These are phyloP conservation scores for Sycophila texana DNA, from an alignment of 2,888 invertebrate species.

Conservation along the genomic window DNA sequence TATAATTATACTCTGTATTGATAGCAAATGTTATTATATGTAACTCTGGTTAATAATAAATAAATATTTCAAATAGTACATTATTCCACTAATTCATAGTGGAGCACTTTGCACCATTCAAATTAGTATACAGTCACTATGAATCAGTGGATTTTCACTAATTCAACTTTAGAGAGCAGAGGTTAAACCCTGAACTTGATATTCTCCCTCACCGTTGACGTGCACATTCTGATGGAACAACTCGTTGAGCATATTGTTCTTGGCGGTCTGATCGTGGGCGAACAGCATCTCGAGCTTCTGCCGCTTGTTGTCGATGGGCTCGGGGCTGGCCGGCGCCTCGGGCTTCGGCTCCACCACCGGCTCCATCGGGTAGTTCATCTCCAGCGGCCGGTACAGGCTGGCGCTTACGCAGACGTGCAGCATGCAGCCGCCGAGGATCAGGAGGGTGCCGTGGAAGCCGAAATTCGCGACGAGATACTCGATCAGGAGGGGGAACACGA, in stretches of 20 bases:
- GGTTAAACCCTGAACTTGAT: no score
- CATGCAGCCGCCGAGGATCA: constrained; percentile 85
- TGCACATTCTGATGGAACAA: constrained; percentile 70
- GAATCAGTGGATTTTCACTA: no score
- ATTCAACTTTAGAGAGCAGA: no score
- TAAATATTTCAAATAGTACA: no score
- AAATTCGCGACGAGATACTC: constrained; percentile 83
- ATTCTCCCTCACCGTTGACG: constrained; percentile 48
- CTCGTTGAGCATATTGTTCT: constrained; percentile 73
- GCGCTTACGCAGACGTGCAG: constrained; percentile 86
- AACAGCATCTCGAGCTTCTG: constrained; percentile 73
- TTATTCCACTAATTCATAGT: no score
- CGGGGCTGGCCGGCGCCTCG: constrained; percentile 68
- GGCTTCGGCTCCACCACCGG: constrained; percentile 50
- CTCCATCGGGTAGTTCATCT: constrained; percentile 60
- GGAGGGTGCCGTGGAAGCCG: constrained; percentile 84
- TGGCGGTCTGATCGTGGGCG: constrained; percentile 69
- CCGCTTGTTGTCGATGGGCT: constrained; percentile 68
- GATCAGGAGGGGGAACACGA: constrained; percentile 86
- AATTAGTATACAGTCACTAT: no score
- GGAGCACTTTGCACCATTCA: no score
- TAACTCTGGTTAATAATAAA: not conserved
- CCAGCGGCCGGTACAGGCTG: constrained; percentile 81
- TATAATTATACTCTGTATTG: not conserved
- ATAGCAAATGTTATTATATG: no score